phyloP scores from a whole-genome alignment of 2,888 invertebrate genomes.

The Trachelus tabidus region DNA sequence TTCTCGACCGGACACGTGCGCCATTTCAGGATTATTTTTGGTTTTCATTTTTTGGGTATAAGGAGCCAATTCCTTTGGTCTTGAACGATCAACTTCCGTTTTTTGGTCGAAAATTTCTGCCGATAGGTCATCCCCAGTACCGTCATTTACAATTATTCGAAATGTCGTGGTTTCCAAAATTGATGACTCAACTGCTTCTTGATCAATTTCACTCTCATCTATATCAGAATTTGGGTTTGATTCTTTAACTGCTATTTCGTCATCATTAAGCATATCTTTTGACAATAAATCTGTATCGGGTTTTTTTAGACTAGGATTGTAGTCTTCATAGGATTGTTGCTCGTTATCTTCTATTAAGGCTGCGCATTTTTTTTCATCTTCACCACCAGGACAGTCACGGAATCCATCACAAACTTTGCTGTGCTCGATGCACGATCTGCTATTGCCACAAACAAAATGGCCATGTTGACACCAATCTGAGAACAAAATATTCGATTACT shows the following conservation, averaged over 20 bases:
- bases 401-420: conserved; percentile 77
- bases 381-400: conserved; percentile 78
- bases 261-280: not conserved
- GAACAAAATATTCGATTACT: conserved; percentile 34
- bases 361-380: conserved; percentile 81
- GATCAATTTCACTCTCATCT: conserved; percentile 28
- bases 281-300: not conserved
- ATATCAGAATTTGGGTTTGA: not conserved
- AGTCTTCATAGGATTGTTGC: not conserved
- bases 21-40: conserved; percentile 15
- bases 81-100: not conserved
- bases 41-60: conserved; percentile 8
- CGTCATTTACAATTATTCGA: conserved; percentile 33
- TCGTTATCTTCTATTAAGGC: conserved; percentile 57
- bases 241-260: not conserved
- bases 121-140: not conserved
- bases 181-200: conserved; percentile 47
- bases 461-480: conserved; percentile 80
- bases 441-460: conserved; percentile 81
- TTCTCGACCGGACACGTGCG: conserved; percentile 43
- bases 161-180: conserved; percentile 48
- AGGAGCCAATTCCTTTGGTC: conserved; percentile 7
- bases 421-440: conserved; percentile 75
- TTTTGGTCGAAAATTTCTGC: not conserved
- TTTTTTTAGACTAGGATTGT: not conserved